A percentile compares a stretch with the other conserved stretches of the same genome.
Evolutionary conservation across 2,797 vertebrate genomes (phyloP).

Genomic region (Oryzias dopingdopingensis): DNA sequence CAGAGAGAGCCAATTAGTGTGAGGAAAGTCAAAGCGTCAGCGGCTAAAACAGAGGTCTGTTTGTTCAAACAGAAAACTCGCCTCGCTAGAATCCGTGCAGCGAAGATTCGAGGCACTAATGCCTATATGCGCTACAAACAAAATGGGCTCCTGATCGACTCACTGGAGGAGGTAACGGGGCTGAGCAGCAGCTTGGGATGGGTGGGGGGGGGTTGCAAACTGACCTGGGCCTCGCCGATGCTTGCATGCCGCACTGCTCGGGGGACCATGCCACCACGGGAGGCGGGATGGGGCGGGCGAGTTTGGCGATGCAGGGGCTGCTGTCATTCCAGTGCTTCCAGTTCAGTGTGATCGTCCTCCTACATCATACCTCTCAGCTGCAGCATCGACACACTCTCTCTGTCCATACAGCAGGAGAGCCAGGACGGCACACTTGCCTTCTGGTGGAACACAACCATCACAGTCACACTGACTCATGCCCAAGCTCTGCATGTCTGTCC

Average conservation of each 20-base stretch:
- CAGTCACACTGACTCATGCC: constrained; percentile 68
- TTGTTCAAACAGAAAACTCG: constrained; percentile 92
- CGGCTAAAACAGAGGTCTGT: constrained; percentile 79
- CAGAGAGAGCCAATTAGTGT: constrained; percentile 64
- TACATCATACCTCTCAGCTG: constrained; percentile 66
- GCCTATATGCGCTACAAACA: constrained; percentile 98
- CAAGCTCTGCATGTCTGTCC: constrained; percentile 73
- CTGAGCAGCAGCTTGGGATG: constrained; percentile 56
- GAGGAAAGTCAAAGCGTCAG: constrained; percentile 51
- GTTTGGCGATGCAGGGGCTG: constrained; percentile 57
- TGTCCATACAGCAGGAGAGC: constrained; percentile 62
- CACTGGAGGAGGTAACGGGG: constrained; percentile 85
- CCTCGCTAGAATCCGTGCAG: constrained; percentile 91
- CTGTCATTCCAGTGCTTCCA: constrained; percentile 67
- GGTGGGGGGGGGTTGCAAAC: constrained; percentile 19
- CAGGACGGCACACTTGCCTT: constrained; percentile 53
- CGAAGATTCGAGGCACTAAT: constrained; percentile 94
- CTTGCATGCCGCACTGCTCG: constrained; percentile 73
- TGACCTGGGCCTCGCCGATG: constrained; percentile 64
- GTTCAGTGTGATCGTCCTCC: constrained; percentile 60
- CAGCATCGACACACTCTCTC: constrained; percentile 66
- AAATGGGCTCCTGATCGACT: constrained; percentile 90
- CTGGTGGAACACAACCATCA: constrained; percentile 59
- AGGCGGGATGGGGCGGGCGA: constrained; percentile 6
- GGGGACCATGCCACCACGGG: constrained; percentile 61